Evolutionary conservation across 2,888 invertebrate genomes (phyloP), one percentile per base, ranked within the genome.

Genomic region (Scaptomyza flava): DNA sequence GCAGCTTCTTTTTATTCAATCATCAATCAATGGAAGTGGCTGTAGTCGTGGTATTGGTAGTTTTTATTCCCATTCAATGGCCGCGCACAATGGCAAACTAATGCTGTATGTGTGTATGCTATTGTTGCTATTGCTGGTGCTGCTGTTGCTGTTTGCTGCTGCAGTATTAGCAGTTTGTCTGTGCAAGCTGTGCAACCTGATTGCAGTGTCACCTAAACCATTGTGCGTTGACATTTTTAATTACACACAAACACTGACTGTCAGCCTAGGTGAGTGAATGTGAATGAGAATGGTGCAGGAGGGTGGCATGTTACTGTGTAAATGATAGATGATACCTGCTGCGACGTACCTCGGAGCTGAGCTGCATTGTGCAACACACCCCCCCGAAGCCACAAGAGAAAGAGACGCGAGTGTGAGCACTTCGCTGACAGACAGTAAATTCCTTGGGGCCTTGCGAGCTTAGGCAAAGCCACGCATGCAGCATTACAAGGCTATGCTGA

Each of bases 141-240:
- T n/a, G 31, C 41, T 47, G 38, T 7, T n/a, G 31, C 41, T 47
- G 27, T 17, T 33, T 47, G 38, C 9, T n/a, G 31, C 41, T 47
- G 27, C 23, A 38, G 17, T 34, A 63, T 27, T 52, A 52, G 20
- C 9, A 11, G 23, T 14, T 23, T 9, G 36, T 61, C 38, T 41
- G 3, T 38, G 58, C 31, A 59, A 59, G 52, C 73, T 50, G 46
- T 71, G 68, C 73, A 62, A 66, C 76, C 57, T 79, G 87, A 84
- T 84, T 87, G 87, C 81, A 75, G 63, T 77, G 78, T 78, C 86
- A 83, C 78, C 68, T 75, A 76, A 81, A 67, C 79, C 76, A 71
- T 75, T 86, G 83, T 86, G 83, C 86, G 77, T 86, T 85, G 81
- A 81, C 81, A 83, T 83, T 83, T 83, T 87, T 83, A 83, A 83